These are phyloP conservation scores for Cyphomyrus discorhynchus DNA, from an alignment of 2,113 vertebrate species.

Conservation along the genomic window DNA sequence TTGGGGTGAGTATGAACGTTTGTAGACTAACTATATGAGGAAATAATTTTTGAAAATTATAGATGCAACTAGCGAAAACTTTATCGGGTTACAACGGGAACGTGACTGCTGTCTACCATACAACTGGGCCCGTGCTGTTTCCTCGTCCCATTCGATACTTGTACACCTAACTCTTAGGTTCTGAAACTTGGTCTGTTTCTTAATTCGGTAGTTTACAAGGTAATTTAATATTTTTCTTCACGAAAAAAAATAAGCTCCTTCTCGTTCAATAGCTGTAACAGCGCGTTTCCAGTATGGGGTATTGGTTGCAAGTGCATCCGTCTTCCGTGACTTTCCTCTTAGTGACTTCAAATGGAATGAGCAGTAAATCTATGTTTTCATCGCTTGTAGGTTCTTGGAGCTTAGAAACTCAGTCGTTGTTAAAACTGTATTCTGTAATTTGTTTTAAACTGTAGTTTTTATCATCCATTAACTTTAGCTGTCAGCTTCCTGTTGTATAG, in stretches of 20 bases:
- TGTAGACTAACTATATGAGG: background rate
- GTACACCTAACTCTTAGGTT: background rate
- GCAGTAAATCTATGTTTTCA: background rate
- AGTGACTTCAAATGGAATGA: background rate
- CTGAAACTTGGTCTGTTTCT: background rate
- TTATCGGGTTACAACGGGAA: background rate
- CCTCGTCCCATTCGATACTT: background rate
- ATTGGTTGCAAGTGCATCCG: background rate
- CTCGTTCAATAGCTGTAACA: background rate
- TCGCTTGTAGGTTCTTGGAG: background rate
- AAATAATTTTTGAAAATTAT: background rate
- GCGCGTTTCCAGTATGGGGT: background rate
- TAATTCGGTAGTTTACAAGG: background rate
- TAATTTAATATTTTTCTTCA: background rate
- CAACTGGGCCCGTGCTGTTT: background rate
- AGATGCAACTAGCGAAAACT: background rate
- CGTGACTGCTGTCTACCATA: background rate
- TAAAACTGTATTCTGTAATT: background rate
- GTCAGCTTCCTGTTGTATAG: background rate
- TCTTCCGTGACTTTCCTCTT: background rate
- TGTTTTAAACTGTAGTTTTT: background rate
- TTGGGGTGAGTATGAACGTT: background rate
- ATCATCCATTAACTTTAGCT: background rate
- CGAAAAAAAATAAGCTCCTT: background rate
- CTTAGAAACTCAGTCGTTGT: background rate